Base-by-base conservation (phyloP, 2,113 vertebrate genomes). In the Megaceryle torquata region DNA sequence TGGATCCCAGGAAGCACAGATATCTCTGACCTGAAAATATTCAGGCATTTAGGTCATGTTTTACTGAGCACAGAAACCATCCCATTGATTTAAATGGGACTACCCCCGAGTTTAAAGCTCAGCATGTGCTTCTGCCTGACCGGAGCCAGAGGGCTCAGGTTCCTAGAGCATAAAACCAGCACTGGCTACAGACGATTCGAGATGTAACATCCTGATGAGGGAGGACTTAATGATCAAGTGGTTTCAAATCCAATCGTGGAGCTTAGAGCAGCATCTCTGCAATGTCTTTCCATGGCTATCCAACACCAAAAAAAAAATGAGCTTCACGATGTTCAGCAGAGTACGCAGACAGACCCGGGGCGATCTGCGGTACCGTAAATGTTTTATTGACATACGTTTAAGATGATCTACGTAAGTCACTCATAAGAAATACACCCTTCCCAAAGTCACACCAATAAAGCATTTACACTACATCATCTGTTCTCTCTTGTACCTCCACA, bases 371-470 rank as follows among this genome's bases (percentile, higher is more conserved):
- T 54, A 50, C 44, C 50, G 53, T 44, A 76, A 79, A 76, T 16
- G 16, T 82, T 92, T 89, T 86, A 91, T 0, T 89, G 74, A 76
- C 0, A 0, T 68, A 89, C 37, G 11, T 51, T 92, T 86, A 81
- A 48, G 60, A 70, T 72, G 56, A 83, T 88, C 76, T 90, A 86
- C 9, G 0, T 50, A 89, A 85, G 77, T 69, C n/a, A 77, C 50
- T 75, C 54, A 24, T 57, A 79, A 86, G 80, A 87, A 93, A 92
- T 50, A 75, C 88, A 92, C 50, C 50, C 65, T 92, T 91, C 63
- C 48, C 70, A 74, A 96, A 95, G 74, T 89, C 67, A 94, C 17
- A n/a, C 17, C 86, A 87, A 56, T 80, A 81, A 86, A 95, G 77
- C 25, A 78, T 79, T 92, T 93, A 92, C 50, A 44, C 41, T 75